Evolutionary conservation across 2,113 vertebrate genomes (phyloP), one percentile per base, ranked within the genome.

Genomic region (Triplophysa dalaica): DNA sequence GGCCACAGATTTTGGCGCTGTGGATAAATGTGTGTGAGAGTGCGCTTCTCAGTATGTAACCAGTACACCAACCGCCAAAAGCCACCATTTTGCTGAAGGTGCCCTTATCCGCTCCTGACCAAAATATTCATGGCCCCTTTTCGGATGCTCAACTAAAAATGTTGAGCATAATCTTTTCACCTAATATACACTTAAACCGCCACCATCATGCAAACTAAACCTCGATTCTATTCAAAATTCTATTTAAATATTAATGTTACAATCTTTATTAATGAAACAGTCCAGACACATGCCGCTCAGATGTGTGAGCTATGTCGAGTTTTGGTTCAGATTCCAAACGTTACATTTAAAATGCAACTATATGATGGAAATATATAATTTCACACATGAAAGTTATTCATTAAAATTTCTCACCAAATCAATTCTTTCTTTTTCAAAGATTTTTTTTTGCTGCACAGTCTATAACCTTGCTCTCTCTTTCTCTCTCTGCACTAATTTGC

Each of bases 31-130:
- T 38, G 6, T 45, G 43, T 63, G 68, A 12, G 43, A 76, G 70
- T 62, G 41, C 81, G 26, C 26, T 58, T 58, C 54, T 58, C 54
- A 79, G 82, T 78, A 81, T 73, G 73, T 79, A 85, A 85, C 81
- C 79, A 84, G 66, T 75, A 85, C 87, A 84, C 85, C 86, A 77
- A 84, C 75, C n/a, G 60, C 65, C 65, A 62, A 80, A 72, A 74
- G 72, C 52, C 85, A 85, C 81, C 75, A 75, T 79, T 77, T 63
- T 77, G 66, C 81, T 80, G 82, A 85, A 82, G 80, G 82, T 83
- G 38, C 78, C 29, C 67, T 64, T 80, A 69, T 70, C 50, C 76
- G 63, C 52, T 29, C 66, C 58, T 82, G 82, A 70, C 87, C 82
- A 67, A 58, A 78, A 67, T 74, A 56, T 58, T 26, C 43, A 79